phyloP scores from a whole-genome alignment of 2,888 invertebrate genomes.

The Eristalinus aeneus region DNA sequence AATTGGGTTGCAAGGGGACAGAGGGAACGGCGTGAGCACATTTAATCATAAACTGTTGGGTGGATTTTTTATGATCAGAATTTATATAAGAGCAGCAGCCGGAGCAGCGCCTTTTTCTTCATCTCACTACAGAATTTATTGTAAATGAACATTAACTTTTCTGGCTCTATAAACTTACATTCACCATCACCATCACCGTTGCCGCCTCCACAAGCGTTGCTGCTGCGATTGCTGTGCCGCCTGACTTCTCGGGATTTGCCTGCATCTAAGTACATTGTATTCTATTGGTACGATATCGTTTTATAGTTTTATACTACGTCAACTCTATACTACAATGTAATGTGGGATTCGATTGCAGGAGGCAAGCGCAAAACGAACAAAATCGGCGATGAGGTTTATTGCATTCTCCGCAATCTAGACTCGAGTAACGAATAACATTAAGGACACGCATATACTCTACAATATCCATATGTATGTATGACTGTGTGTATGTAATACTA shows the following conservation, averaged over 20 bases:
- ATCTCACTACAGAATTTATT: constrained; percentile 64
- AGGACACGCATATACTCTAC: constrained; percentile 5
- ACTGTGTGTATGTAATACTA: background rate
- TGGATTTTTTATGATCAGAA: constrained; percentile 69
- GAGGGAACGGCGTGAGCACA: constrained; percentile 19
- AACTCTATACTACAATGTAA: constrained; percentile 65
- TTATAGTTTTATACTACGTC: constrained; percentile 65
- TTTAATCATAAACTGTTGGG: constrained; percentile 71
- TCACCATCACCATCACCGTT: constrained; percentile 6
- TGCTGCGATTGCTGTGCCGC: background rate
- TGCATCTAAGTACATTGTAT: constrained; percentile 65
- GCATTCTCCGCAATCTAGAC: constrained; percentile 48
- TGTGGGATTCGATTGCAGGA: constrained; percentile 56
- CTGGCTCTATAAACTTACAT: constrained; percentile 67
- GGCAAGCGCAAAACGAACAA: constrained; percentile 42
- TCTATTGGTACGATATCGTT: constrained; percentile 68
- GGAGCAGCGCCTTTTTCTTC: constrained; percentile 46
- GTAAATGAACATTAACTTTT: constrained; percentile 69
- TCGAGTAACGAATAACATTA: constrained; percentile 29
- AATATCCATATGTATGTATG: background rate
- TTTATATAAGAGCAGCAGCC: constrained; percentile 67
- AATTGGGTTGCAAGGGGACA: background rate
- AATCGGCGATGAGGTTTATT: constrained; percentile 53
- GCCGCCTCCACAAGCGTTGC: constrained; percentile 15
- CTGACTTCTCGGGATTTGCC: constrained; percentile 24